Evolutionary conservation across 2,113 vertebrate genomes (phyloP), one percentile per base, ranked within the genome.

Genomic region (Spea multiplicata): DNA sequence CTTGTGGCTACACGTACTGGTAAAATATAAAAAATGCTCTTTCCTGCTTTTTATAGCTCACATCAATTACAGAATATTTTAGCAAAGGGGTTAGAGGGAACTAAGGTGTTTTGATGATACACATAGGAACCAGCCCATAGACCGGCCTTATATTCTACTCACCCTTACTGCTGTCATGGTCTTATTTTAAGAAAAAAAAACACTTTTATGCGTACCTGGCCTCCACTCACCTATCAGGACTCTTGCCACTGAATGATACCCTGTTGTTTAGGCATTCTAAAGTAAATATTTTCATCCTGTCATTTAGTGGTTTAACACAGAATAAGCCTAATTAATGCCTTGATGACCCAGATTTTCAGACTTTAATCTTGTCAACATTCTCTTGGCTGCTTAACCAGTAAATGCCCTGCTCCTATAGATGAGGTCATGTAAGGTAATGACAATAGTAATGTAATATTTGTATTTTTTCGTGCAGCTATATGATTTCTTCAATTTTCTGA

Each of bases 401-500:
- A 6, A 46, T 16, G 67, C 67, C 50, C 13, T 52, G 50, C 50
- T 52, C 1, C 2, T 30, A 30, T 30, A 30, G 30, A 30, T 30
- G 30, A 30, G 30, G 30, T 30, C 30, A 30, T 59, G 6, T 59
- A 12, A 59, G 30, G 2, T 9, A 59, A 59, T 13, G 14, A 5
- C 55, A 59, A 59, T 13, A 13, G 10, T 9, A 59, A 46, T 69
- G 7, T 50, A 49, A n/a, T n/a, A 8, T n/a, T 49, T 48, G 3
- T 72, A 53, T 50, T 55, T 73, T 73, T 59, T 73, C 50, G 82
- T 79, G 62, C 90, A 98, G 96, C 94, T 98, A 81, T 94, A 96
- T 67, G 91, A 93, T 73, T 99, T 97, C 81, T 98, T 98, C 87
- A 92, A 89, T 75, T 97, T 92, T 85, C 90, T 98, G 13, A 91